Conservation (phyloP, 2,113 vertebrate genomes). For the Uropsilus gracilis region DNA sequence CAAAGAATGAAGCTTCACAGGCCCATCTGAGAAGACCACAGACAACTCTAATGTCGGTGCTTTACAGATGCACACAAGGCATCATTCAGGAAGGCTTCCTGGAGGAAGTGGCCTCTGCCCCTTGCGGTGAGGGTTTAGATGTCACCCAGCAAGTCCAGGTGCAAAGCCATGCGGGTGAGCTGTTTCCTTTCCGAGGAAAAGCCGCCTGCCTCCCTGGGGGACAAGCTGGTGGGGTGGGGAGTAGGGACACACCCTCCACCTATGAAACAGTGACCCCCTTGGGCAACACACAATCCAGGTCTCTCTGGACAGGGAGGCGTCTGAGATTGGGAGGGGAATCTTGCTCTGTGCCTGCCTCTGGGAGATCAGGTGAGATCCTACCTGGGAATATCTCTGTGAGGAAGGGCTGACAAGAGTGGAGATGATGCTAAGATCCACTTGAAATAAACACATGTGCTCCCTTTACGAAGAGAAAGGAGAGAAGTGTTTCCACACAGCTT, state of each 20-base stretch:
- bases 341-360: not conserved
- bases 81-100: not conserved
- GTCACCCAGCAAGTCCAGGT: not conserved
- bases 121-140: not conserved
- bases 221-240: not conserved
- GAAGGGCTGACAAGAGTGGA: too few relatives aligned
- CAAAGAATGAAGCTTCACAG: too few relatives aligned
- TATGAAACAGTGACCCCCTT: not conserved
- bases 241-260: not conserved
- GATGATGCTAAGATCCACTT: rapidly evolving
- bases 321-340: not conserved
- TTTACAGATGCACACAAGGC: not conserved
- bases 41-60: too few relatives aligned
- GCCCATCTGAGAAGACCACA: not conserved
- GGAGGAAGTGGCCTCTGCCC: not conserved
- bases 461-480: not conserved
- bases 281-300: rapidly evolving
- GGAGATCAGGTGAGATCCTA: not conserved
- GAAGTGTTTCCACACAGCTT: not conserved
- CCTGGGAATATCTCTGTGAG: rapidly evolving
- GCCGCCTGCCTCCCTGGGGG: not conserved
- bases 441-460: rapidly evolving
- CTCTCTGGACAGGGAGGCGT: not conserved
- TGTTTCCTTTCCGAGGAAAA: too few relatives aligned
- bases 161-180: rapidly evolving